phyloP scores from a whole-genome alignment of 2,113 vertebrate genomes.

The Carassius auratus region DNA sequence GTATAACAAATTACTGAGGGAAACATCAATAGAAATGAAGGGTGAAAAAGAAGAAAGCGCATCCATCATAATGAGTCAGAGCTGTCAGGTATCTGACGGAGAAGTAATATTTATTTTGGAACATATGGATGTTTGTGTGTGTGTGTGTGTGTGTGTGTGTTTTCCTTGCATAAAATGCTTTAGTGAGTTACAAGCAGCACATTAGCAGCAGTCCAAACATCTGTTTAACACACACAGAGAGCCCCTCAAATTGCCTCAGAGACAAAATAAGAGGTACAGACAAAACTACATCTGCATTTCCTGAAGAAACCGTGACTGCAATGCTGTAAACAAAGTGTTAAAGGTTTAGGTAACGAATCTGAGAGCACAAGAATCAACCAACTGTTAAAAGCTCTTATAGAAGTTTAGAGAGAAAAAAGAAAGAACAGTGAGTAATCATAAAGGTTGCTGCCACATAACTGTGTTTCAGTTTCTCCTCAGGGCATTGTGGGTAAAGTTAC shows the following conservation, averaged over 20 bases:
- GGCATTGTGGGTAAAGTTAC: constrained; percentile 30
- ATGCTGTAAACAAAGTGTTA: neutral
- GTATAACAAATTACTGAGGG: neutral
- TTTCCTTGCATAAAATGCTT: neutral
- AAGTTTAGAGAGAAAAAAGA: neutral
- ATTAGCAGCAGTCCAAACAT: constrained; percentile 25
- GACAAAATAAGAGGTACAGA: neutral
- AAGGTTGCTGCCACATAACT: constrained; percentile 13
- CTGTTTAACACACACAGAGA: constrained; percentile 4
- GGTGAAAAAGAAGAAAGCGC: neutral
- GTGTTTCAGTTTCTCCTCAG: constrained; percentile 8
- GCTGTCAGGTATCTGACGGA: constrained; percentile 21
- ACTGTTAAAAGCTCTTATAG: neutral
- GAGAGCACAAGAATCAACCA: neutral
- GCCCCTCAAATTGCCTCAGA: neutral
- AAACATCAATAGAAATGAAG: neutral
- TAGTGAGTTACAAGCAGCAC: neutral
- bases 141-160: neutral
- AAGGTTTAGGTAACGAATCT: neutral
- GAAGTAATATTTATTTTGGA: neutral
- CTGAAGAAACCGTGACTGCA: neutral
- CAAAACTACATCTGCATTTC: neutral
- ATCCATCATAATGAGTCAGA: constrained; percentile 9
- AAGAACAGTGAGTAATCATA: neutral
- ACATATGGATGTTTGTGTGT: neutral